Evolutionary conservation across 2,888 invertebrate species (phyloP), one percentile per base, ranked within the genome.

Genomic region (Lacanobia wlatinum): DNA sequence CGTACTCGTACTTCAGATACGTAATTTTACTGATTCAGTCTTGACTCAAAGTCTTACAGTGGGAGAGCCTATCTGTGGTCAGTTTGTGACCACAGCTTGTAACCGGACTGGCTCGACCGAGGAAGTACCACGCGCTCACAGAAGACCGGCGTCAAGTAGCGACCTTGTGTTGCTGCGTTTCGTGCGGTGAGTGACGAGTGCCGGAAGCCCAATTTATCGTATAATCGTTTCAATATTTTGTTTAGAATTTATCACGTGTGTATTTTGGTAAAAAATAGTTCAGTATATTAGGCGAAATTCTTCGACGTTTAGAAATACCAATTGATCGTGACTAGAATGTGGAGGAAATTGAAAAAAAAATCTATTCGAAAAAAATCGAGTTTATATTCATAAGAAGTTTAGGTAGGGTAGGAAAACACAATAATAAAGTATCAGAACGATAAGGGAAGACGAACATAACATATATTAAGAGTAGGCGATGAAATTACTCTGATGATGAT

Each of bases 41-140:
- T 23, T 53, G 12, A 7, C 23, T 14, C 16, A 7, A 21, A 9
- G 4, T 46, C n/a, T 7, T 48, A 28, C 28, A 28, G 52, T 58
- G 71, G 52, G 21, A 65, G 53, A 76, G 66, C 48, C 66, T n/a
- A 56, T 53, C 52, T 67, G 46, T n/a, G n/a, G 56, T 50, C 21
- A 18, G 8, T 38, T 7, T 14, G 3, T 52, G 52, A 10, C 38
- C 56, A 0, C 28, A 52, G 60, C 60, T 77, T 28, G 59, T 38
- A 63, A 53, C 18, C 18, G 65, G 65, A 71, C 71, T 63, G 64
- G 68, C 60, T 68, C 73, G 58, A 38, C 63, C 63, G 55, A 52
- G 60, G 67, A 50, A 60, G 72, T 64, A 69, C 69, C 56, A 80
- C 61, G 23, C 65, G 63, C 58, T 52, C 55, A 60, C 62, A 34